A percentile compares a stretch with the other conserved stretches of the same genome.
These are phyloP conservation scores for Heliconius hortense DNA, from an alignment of 2,888 invertebrate species.

Conservation along the genomic window DNA sequence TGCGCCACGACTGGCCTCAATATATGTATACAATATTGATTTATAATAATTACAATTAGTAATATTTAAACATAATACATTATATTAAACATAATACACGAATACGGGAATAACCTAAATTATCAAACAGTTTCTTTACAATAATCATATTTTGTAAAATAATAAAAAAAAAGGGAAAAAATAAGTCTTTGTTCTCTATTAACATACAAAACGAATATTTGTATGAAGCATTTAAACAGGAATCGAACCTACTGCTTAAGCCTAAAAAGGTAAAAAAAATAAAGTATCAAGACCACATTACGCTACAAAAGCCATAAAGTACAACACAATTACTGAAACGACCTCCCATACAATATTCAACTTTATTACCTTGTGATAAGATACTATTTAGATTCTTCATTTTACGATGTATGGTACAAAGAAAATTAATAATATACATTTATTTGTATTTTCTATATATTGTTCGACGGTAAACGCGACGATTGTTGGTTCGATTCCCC, in stretches of 20 bases:
- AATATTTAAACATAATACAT: too few species aligned
- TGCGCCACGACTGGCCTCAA: too few species aligned
- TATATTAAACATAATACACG: too few species aligned
- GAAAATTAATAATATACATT: constrained; percentile 42
- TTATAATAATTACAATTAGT: too few species aligned
- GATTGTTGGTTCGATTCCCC: too few species aligned
- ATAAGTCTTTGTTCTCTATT: neutral
- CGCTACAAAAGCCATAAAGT: constrained; percentile 72
- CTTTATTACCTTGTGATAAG: constrained; percentile 56
- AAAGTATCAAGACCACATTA: constrained; percentile 58
- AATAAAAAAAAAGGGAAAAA: neutral
- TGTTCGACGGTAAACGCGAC: too few species aligned
- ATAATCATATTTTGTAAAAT: too few species aligned
- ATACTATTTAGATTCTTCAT: constrained; percentile 50
- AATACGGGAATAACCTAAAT: too few species aligned
- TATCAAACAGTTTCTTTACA: too few species aligned
- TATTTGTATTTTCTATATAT: neutral
- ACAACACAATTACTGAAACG: constrained; percentile 70
- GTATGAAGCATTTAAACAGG: neutral
- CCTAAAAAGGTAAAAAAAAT: neutral
- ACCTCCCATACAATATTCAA: constrained; percentile 53
- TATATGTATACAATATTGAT: too few species aligned
- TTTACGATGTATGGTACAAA: constrained; percentile 64
- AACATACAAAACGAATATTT: neutral
- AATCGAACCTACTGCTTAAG: neutral